phyloP scores from a whole-genome alignment of 2,797 vertebrate genomes.

The Chrysolophus pictus region DNA sequence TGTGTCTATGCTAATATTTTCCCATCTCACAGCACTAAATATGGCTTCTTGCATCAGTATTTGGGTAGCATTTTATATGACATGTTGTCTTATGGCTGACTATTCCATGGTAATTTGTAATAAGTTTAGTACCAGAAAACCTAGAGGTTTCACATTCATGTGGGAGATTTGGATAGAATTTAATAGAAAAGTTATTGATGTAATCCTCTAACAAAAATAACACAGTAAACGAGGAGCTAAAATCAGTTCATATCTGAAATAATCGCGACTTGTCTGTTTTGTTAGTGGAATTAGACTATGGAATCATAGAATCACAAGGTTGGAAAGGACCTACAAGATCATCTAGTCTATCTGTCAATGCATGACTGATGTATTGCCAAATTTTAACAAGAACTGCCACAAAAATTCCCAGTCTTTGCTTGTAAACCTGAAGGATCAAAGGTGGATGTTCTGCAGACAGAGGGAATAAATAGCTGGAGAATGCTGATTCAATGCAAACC shows the following conservation, averaged over 20 bases:
- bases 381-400: background rate
- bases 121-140: background rate
- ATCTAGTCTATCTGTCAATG: no score
- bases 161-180: background rate
- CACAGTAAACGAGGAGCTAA: rapidly evolving
- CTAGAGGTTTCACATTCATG: background rate
- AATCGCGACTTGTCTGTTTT: background rate
- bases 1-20: background rate
- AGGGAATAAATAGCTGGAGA: background rate
- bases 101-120: background rate
- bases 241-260: background rate
- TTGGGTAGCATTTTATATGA: background rate
- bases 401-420: background rate
- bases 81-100: background rate
- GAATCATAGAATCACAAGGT: no score
- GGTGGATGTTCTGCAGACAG: background rate
- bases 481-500: background rate
- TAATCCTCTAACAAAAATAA: background rate
- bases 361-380: background rate
- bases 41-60: background rate
- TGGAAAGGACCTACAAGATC: no score
- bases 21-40: background rate
- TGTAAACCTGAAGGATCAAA: background rate
- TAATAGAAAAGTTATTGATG: background rate
- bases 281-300: background rate